These are phyloP conservation scores for Oxycera nigricornis DNA, from an alignment of 2,888 invertebrate species.

Conservation along the genomic window DNA sequence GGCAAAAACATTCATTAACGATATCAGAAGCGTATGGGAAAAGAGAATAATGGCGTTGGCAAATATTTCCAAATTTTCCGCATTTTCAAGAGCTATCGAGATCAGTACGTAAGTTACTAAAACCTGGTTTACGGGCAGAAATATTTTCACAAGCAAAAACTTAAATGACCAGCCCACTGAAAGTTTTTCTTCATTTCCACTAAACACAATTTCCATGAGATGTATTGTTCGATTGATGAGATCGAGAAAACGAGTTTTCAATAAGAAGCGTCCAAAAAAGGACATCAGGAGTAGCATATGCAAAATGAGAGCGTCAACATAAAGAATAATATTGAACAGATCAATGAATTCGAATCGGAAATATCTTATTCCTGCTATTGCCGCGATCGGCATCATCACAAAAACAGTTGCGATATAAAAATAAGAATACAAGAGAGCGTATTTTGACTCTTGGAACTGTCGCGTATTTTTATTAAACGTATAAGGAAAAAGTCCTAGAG, in stretches of 20 bases:
- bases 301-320: not conserved
- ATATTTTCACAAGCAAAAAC: conserved; percentile 5
- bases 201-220: not conserved
- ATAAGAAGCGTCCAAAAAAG: not conserved
- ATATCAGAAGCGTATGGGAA: not conserved
- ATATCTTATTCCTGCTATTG: not conserved
- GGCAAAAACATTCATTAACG: not conserved
- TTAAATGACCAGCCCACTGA: not conserved
- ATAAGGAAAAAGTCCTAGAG: not conserved
- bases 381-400: not conserved
- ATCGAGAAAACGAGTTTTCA: not conserved
- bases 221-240: not conserved
- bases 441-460: not conserved
- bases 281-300: not conserved
- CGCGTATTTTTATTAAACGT: not conserved
- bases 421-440: not conserved
- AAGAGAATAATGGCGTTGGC: not conserved
- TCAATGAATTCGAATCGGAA: not conserved
- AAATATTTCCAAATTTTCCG: too few species aligned
- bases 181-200: not conserved
- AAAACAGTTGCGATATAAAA: not conserved
- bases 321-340: not conserved
- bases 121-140: conserved; percentile 9
- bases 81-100: too few species aligned
- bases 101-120: not conserved